phyloP scores from a whole-genome alignment of 2,888 invertebrate genomes.

The Nephrotoma guestfalica region DNA sequence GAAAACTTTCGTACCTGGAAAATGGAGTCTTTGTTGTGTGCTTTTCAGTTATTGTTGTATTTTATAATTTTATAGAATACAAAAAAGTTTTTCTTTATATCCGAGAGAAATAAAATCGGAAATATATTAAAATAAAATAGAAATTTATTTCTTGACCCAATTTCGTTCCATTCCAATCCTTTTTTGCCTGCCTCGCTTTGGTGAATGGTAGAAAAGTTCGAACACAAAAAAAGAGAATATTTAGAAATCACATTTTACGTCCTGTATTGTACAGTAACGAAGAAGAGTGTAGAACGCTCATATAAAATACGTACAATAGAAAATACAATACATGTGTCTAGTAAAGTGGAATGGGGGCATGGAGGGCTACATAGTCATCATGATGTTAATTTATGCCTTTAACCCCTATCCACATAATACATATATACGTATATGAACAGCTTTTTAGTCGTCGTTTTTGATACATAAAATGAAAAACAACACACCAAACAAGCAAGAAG shows the following conservation, averaged over 20 bases:
- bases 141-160: neutral
- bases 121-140: neutral
- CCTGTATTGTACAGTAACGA: neutral
- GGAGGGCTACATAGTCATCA: neutral
- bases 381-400: neutral
- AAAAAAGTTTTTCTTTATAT: neutral
- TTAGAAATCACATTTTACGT: neutral
- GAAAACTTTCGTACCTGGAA: neutral
- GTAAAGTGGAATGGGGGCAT: neutral
- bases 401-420: neutral
- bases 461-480: neutral
- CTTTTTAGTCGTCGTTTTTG: neutral
- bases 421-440: neutral
- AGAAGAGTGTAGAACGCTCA: neutral
- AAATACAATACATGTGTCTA: neutral
- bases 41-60: neutral
- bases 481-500: neutral
- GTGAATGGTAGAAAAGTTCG: neutral
- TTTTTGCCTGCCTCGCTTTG: neutral
- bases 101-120: neutral
- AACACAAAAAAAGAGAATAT: neutral
- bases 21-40: neutral
- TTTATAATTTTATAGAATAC: neutral
- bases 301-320: neutral
- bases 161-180: neutral